phyloP scores from a whole-genome alignment of 2,888 invertebrate genomes.

The Lottia scabra region DNA sequence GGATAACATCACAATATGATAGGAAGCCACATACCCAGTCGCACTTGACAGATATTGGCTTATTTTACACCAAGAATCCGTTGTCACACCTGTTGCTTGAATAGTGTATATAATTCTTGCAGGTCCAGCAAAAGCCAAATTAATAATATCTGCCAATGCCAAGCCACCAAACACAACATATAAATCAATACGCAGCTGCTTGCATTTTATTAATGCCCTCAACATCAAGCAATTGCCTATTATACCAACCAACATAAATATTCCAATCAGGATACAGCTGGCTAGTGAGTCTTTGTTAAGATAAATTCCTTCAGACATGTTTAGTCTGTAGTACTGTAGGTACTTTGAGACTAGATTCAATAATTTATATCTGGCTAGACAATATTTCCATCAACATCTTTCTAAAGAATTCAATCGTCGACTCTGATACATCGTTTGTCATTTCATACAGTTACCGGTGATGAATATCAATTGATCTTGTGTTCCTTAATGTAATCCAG shows the following conservation, averaged over 20 bases:
- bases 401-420: too few species aligned
- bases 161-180: conserved; percentile 52
- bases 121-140: conserved; percentile 46
- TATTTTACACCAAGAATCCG: conserved; percentile 50
- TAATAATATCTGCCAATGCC: conserved; percentile 48
- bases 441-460: too few species aligned
- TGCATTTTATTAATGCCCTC: conserved; percentile 43
- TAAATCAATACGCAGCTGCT: conserved; percentile 44
- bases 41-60: conserved; percentile 26
- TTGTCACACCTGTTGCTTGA: conserved; percentile 32
- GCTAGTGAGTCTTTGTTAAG: conserved; percentile 37
- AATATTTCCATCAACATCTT: too few species aligned
- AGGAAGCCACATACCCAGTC: conserved; percentile 46
- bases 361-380: neutral
- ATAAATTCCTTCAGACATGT: neutral
- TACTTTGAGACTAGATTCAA: neutral
- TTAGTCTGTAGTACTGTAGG: neutral
- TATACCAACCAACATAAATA: conserved; percentile 52
- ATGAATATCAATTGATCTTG: too few species aligned
- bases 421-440: too few species aligned
- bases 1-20: conserved; percentile 53
- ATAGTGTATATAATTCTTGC: conserved; percentile 45
- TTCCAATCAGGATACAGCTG: conserved; percentile 46
- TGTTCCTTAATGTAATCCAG: too few species aligned
- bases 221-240: conserved; percentile 54